Base-by-base conservation (phyloP, 2,888 invertebrate genomes). In the Boloria selene region DNA sequence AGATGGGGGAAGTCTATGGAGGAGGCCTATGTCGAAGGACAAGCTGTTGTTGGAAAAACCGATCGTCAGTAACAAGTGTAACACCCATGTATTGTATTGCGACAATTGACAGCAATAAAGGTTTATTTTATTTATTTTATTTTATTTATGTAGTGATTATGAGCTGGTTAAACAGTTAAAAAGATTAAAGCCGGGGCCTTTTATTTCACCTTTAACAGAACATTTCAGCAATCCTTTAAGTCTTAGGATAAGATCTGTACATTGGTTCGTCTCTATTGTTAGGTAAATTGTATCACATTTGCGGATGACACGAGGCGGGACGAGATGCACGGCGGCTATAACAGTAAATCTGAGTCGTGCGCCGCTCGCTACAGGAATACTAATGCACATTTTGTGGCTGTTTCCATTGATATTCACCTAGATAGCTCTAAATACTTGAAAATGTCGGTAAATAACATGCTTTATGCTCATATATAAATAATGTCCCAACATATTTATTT, bases 261-360 rank as follows among this genome's bases (percentile, higher is more conserved):
- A 56, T 56, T 10, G 44, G 44, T 55, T 50, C 26, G 49, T 51
- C n/a, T 14, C 54, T 50, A 55, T 42, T 55, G 63, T 56, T 42
- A 42, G 55, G 55, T 55, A 50, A 63, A 63, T 63, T 63, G 63
- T 63, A 63, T 63, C 63, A 63, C 63, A 63, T 63, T 55, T 55
- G 62, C 45, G 55, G 55, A 63, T 49, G 63, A 63, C 63, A 56
- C 63, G 63, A 55, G 49, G 62, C 61, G 54, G 61, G 45, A 55
- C 42, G 76, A 84, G 85, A 87, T 85, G 84, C 82, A 75, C 78
- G 78, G 72, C 74, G 70, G 72, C 75, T 73, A 76, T 86, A 87
- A 87, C 88, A 84, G 88, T 88, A 87, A 84, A 86, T 84, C 79
- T 73, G 73, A 75, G 81, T 85, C 87, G 87, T 87, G 87, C 75